Base-by-base conservation (phyloP, 2,797 vertebrate genomes). In the Poecilia gillii region DNA sequence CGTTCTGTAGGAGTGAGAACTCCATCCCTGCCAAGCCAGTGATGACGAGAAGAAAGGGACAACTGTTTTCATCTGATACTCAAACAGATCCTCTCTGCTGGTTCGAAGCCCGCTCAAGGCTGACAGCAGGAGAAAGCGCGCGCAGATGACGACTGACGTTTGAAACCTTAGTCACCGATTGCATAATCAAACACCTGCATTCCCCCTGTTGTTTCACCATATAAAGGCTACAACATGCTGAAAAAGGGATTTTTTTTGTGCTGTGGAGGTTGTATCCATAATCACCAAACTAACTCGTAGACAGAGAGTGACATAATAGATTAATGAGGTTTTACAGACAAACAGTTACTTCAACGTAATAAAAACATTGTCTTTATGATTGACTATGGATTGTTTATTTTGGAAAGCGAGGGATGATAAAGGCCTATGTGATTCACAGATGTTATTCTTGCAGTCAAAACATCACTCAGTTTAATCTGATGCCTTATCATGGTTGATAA, bases 121-220 rank as follows among this genome's bases (percentile, higher is more conserved):
- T 31, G 76, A 85, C 92, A 92, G 89, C 72, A 90, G 89, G 83
- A 90, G 74, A 82, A 64, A 77, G 79, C 53, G 74, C 76, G 80
- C 84, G 43, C 85, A 85, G 80, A 87, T 51, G 82, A 86, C 45
- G 25, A 83, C 2, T 90, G 83, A 87, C 83, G 73, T 81, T 84
- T 80, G 76, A 70, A 28, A 82, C 76, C 84, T 82, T 85, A 84
- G 83, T 91, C 89, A 90, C 81, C 76, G 14, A 43, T 89, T 88
- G 77, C 41, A 77, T 78, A 87, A 88, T 77, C 86, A 71, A 82
- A 90, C 88, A 90, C 89, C 86, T 90, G 90, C 84, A 82, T 80
- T 82, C 57, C 45, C 66, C 76, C 59, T 75, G 73, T 89, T 80
- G 70, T 77, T 85, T 72, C 57, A 9, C 47, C 28, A 73, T 76